phyloP scores from a whole-genome alignment of 2,113 vertebrate species.

The Pristiophorus japonicus region DNA sequence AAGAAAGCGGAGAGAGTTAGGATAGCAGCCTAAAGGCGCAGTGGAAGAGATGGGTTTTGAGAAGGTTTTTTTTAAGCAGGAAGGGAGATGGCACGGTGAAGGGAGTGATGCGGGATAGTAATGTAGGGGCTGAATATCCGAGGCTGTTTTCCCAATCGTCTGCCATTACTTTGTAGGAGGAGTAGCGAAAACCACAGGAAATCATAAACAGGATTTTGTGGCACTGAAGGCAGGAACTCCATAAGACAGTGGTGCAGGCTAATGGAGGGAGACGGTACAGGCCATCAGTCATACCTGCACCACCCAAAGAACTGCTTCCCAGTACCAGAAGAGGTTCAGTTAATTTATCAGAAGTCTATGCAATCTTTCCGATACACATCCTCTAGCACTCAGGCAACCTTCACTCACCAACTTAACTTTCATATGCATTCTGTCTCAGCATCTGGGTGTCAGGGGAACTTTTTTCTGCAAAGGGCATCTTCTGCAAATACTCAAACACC shows the following conservation, averaged over 20 bases:
- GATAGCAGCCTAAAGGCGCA: too few species aligned
- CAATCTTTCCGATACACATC: not conserved
- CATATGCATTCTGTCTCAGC: not conserved
- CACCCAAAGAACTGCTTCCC: not conserved
- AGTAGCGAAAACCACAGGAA: not conserved
- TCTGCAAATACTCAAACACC: not conserved
- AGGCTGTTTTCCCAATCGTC: not conserved
- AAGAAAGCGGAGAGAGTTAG: too few species aligned
- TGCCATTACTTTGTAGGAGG: not conserved
- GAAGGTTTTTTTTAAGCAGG: too few species aligned
- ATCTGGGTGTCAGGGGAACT: not conserved
- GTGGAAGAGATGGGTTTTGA: too few species aligned
- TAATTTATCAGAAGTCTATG: not conserved
- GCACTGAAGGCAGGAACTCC: not conserved
- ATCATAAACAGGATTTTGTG: not conserved
- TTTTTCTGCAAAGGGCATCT: not conserved
- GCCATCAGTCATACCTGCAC: not conserved
- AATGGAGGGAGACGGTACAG: not conserved
- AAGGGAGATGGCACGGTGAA: not conserved
- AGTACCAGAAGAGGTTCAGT: not conserved
- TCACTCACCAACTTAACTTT: not conserved
- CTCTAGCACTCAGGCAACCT: not conserved
- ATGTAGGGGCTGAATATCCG: not conserved
- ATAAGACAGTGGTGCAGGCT: not conserved
- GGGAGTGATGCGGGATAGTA: too few species aligned